These are phyloP conservation scores for Diplodus puntazzo DNA, from an alignment of 2,797 vertebrate genomes.

Conservation along the genomic window DNA sequence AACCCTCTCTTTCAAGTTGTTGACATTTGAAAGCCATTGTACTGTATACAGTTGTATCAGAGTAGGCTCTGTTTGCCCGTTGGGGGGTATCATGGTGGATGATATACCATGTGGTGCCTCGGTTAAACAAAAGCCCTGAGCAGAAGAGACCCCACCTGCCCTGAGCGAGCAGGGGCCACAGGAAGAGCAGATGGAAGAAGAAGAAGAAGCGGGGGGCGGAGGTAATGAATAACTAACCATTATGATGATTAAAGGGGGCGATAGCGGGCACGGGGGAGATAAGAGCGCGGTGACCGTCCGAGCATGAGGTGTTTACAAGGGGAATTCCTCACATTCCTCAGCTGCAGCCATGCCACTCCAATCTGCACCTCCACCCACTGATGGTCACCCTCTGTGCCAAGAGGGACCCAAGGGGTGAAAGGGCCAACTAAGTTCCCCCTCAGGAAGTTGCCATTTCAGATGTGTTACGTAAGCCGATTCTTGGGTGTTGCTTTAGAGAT, in stretches of 20 bases:
- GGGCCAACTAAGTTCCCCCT: slow-evolving; percentile 24
- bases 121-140: slow-evolving; percentile 52
- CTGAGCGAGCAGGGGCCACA: slow-evolving; percentile 36
- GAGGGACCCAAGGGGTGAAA: slow-evolving; percentile 51
- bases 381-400: slow-evolving; percentile 66
- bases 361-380: slow-evolving; percentile 78
- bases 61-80: slow-evolving; percentile 47
- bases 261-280: slow-evolving; percentile 72
- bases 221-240: slow-evolving; percentile 71
- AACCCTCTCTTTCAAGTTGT: slow-evolving; percentile 47
- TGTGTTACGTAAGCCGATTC: slow-evolving; percentile 54
- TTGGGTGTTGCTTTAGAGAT: slow-evolving; percentile 2
- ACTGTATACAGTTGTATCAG: slow-evolving; percentile 42
- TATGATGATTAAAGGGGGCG: slow-evolving; percentile 72
- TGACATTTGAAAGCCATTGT: slow-evolving; percentile 66
- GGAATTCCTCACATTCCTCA: slow-evolving; percentile 86
- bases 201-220: slow-evolving; percentile 4
- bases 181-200: slow-evolving; percentile 46
- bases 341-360: slow-evolving; percentile 76
- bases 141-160: slow-evolving; percentile 45
- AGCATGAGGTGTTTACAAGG: slow-evolving; percentile 82
- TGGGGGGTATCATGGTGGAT: slow-evolving; percentile 43
- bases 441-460: slow-evolving; percentile 9
- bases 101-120: slow-evolving; percentile 41
- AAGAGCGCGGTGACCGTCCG: slow-evolving; percentile 70